Evolutionary conservation across 1,140 invertebrate species (phyloP).

Genomic region (Cecropterus lyciades): DNA sequence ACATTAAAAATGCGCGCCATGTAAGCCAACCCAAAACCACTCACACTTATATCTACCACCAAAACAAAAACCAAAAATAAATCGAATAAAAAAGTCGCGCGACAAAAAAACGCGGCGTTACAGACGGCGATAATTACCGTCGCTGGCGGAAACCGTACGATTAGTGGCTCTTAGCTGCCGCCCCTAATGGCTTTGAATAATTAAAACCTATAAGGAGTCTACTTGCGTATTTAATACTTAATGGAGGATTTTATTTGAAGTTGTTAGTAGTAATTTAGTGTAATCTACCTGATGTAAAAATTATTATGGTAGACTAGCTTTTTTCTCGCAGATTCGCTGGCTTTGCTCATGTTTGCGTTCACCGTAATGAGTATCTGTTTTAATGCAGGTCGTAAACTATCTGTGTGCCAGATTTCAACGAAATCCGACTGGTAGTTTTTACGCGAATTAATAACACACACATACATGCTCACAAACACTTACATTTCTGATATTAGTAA

Average conservation of each 20-base stretch:
- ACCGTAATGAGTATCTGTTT: too few species aligned
- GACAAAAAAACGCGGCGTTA: conserved; percentile 57
- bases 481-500: too few species aligned
- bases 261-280: too few species aligned
- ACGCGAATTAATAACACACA: too few species aligned
- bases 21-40: conserved; percentile 45
- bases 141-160: conserved; percentile 67
- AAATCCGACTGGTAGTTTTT: too few species aligned
- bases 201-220: conserved; percentile 43
- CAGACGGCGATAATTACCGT: conserved; percentile 63
- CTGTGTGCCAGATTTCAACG: too few species aligned
- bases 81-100: conserved; percentile 50
- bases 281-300: too few species aligned
- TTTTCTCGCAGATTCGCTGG: too few species aligned
- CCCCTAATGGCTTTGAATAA: conserved; percentile 65
- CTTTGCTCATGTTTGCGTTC: too few species aligned
- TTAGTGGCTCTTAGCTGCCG: conserved; percentile 69
- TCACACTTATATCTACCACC: conserved; percentile 40
- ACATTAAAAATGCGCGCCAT: conserved; percentile 30
- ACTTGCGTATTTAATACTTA: conserved; percentile 2
- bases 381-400: too few species aligned
- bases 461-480: too few species aligned
- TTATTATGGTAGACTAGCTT: too few species aligned
- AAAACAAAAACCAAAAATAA: conserved; percentile 45
- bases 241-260: neutral